Conservation (phyloP, 2,113 vertebrate species). For the Serinus canaria region DNA sequence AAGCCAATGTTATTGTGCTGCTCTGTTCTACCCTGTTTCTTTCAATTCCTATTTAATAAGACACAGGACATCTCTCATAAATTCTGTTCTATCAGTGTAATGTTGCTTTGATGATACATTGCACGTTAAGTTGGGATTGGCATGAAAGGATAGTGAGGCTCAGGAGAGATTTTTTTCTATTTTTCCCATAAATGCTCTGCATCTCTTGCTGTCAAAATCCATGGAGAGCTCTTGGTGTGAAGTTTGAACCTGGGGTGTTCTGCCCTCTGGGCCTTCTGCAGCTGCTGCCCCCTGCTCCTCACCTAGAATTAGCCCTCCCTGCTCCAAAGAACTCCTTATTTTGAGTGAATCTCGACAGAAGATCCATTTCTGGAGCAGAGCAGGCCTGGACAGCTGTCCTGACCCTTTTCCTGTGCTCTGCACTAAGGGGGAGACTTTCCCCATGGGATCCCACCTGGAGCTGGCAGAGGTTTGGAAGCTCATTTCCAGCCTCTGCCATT, state of each 20-base stretch:
- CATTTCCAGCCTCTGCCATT: not conserved
- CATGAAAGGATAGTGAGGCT: conserved; percentile 5
- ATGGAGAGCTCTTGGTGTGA: not conserved
- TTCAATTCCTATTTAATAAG: conserved; percentile 42
- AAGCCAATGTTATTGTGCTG: not conserved
- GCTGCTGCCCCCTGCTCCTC: not conserved
- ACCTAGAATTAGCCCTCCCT: not conserved
- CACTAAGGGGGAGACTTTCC: not conserved
- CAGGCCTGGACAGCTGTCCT: not conserved
- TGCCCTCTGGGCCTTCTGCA: not conserved
- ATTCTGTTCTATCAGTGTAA: conserved; percentile 13
- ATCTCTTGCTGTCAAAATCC: not conserved
- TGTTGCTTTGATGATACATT: conserved; percentile 45
- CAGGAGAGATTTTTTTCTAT: not conserved
- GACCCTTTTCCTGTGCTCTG: not conserved
- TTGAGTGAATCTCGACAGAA: not conserved
- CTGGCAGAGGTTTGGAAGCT: not conserved
- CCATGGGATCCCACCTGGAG: not conserved
- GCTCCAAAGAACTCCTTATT: not conserved
- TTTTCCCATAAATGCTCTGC: not conserved
- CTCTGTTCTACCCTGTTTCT: conserved; percentile 32
- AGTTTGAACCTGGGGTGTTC: not conserved
- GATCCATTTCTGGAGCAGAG: not conserved
- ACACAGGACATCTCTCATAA: conserved; percentile 47
- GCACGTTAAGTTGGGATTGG: conserved; percentile 21